Conservation (phyloP, 2,113 vertebrate species). For the Oceanodroma tethys region DNA sequence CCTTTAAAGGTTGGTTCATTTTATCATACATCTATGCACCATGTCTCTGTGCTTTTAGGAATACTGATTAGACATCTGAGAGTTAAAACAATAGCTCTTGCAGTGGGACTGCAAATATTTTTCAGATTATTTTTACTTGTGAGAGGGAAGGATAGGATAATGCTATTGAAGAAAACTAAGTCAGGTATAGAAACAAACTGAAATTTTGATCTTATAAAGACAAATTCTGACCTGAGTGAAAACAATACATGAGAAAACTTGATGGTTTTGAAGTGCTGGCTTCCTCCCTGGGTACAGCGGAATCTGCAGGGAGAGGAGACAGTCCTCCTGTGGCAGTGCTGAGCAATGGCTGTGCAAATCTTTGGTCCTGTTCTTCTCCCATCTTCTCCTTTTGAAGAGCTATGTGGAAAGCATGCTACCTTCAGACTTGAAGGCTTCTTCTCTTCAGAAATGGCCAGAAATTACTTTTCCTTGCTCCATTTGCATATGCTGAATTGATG, state of each 20-base stretch:
- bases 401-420: background rate
- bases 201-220: background rate
- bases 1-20: background rate
- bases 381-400: background rate
- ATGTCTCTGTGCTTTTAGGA: background rate
- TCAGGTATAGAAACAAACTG: background rate
- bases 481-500: background rate
- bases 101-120: background rate
- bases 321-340: fast-evolving
- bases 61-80: slow-evolving; percentile 4
- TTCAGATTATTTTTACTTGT: background rate
- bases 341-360: background rate
- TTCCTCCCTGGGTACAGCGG: background rate
- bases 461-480: background rate
- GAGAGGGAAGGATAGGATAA: background rate
- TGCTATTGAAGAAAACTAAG: background rate
- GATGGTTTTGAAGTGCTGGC: background rate
- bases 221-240: background rate
- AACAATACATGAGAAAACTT: background rate
- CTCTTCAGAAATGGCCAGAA: background rate
- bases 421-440: background rate
- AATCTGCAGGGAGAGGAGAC: background rate
- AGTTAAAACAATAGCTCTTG: background rate
- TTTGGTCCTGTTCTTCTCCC: background rate
- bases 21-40: background rate